phyloP scores from a whole-genome alignment of 2,797 vertebrate genomes.

The Urophycis tenuis region DNA sequence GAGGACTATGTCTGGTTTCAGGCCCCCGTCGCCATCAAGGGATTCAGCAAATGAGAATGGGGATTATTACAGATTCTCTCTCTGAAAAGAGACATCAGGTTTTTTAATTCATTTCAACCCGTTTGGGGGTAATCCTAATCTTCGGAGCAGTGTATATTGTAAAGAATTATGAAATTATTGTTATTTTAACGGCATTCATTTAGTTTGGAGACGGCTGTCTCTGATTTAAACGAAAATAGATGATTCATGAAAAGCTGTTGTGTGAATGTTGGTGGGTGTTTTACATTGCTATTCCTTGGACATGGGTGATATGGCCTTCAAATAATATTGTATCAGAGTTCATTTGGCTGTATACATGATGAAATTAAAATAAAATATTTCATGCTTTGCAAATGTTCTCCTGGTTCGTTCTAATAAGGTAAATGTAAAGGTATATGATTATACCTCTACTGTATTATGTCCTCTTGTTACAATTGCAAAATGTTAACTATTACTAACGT shows the following conservation, averaged over 20 bases:
- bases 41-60: slow-evolving; percentile 64
- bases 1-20: slow-evolving; percentile 94
- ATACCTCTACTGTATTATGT: background rate
- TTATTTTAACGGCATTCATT: background rate
- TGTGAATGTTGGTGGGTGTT: background rate
- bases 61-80: background rate
- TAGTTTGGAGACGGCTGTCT: background rate
- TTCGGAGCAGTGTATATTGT: background rate
- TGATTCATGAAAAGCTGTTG: background rate
- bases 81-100: background rate
- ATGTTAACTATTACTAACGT: no score
- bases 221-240: background rate
- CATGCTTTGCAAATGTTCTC: background rate
- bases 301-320: background rate
- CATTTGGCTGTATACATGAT: background rate
- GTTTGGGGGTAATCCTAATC: background rate
- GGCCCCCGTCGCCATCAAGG: slow-evolving; percentile 82
- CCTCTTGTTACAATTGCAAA: background rate
- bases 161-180: background rate
- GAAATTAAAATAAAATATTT: background rate
- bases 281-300: background rate
- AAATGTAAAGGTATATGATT: background rate
- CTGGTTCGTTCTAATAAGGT: background rate
- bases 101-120: slow-evolving; percentile 22
- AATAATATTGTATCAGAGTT: background rate